Base-by-base conservation (phyloP, 2,888 invertebrate genomes). In the Clivina fossor region DNA sequence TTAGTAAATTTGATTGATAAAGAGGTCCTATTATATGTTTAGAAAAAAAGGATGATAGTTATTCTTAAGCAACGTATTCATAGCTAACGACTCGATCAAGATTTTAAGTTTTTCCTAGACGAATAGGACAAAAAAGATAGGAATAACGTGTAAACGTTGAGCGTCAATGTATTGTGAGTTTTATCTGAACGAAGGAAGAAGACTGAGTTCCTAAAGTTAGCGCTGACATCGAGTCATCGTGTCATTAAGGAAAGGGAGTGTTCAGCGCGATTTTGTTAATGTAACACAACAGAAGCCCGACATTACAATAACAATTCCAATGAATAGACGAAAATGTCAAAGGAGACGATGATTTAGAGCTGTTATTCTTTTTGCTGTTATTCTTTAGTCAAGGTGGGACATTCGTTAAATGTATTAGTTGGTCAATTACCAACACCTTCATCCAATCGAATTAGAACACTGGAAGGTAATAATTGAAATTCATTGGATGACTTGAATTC, bases 341-440 rank as follows among this genome's bases (percentile, higher is more conserved):
- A 30, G 30, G 30, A 40, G 40, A 40, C 40, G 19, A 46, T 46
- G 46, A 46, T 46, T 46, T 30, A 46, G 30, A 16, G 46, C 20
- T 46, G 46, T 46, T 46, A 46, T 46, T 46, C 32, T 46, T 46
- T 16, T 46, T 46, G 20, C n/a, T n/a, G n/a, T n/a, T n/a, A n/a
- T n/a, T n/a, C n/a, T n/a, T n/a, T n/a, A n/a, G n/a, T 68, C 68
- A 73, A 71, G 71, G 71, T 71, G 70, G 71, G 70, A 69, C 70
- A 67, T 65, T 70, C 71, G 69, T 67, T 71, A 68, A 70, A 72
- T 69, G 72, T 68, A 72, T 73, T 74, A 72, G 71, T 71, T 73
- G 72, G 72, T 72, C 73, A 73, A 73, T 73, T 73, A 72, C 72
- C n/a, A 72, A 71, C 68, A 67, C 71, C 71, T 71, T 69, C 71